Conservation (phyloP, 2,888 invertebrate species). For the Phrixothrix hirtus region DNA sequence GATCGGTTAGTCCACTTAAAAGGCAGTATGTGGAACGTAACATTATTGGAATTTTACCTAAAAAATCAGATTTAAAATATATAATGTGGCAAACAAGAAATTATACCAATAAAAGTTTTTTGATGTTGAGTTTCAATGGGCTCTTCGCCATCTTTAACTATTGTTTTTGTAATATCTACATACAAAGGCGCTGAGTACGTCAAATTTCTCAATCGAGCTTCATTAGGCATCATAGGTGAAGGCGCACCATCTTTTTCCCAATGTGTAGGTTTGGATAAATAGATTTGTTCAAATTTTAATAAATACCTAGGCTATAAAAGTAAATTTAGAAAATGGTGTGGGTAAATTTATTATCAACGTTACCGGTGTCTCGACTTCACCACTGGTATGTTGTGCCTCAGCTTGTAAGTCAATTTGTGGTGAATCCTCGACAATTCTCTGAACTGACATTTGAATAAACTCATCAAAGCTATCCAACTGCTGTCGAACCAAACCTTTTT, state of each 20-base stretch:
- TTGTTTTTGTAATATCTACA: conserved; percentile 97
- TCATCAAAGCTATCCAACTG: conserved; percentile 99
- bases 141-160: conserved; percentile 87
- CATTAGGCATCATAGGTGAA: conserved; percentile 99
- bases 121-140: conserved; percentile 82
- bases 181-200: conserved; percentile 98
- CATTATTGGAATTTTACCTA: conserved; percentile 97
- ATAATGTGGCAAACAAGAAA: neutral
- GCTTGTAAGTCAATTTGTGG: conserved; percentile 97
- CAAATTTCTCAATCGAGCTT: conserved; percentile 93
- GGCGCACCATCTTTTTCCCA: conserved; percentile 99
- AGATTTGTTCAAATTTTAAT: conserved; percentile 98
- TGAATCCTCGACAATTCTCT: conserved; percentile 98
- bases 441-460: conserved; percentile 99
- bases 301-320: conserved; percentile 81
- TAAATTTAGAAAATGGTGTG: too few species aligned
- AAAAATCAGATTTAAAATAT: conserved; percentile 36
- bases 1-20: conserved; percentile 91
- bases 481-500: conserved; percentile 98
- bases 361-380: conserved; percentile 86
- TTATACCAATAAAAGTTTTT: conserved; percentile 69
- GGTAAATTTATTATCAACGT: too few species aligned
- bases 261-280: conserved; percentile 98
- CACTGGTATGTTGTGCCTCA: conserved; percentile 95
- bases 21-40: conserved; percentile 96